A percentile compares a stretch with the other conserved stretches of the same genome.
Conservation (phyloP, 2,113 vertebrate genomes). For the Talpa occidentalis region DNA sequence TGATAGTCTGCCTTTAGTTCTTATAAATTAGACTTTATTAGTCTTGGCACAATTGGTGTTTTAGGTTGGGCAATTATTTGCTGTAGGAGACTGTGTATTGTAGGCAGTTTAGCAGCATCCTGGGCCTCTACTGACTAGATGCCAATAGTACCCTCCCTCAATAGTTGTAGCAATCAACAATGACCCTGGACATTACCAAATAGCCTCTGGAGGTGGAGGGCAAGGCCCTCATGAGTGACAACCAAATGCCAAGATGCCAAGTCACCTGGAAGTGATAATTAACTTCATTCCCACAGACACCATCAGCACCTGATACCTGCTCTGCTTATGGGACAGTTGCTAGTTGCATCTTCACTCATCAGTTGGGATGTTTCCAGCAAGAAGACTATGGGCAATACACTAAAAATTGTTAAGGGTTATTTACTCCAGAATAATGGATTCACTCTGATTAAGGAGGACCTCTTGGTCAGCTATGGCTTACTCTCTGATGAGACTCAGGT, state of each 20-base stretch:
- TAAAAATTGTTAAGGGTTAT: background rate
- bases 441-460: background rate
- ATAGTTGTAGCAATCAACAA: background rate
- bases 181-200: background rate
- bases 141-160: background rate
- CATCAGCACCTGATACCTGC: background rate
- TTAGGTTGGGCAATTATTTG: background rate
- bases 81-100: background rate
- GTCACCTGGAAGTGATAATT: background rate
- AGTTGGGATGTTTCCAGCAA: background rate
- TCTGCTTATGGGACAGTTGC: background rate
- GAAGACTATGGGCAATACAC: background rate
- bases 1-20: constrained; percentile 18
- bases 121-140: background rate
- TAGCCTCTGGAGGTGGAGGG: background rate
- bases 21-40: background rate
- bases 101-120: background rate
- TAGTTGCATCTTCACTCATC: background rate
- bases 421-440: background rate
- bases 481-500: background rate
- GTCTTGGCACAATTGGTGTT: background rate
- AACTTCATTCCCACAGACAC: constrained; percentile 4
- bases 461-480: background rate
- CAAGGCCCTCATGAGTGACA: background rate
- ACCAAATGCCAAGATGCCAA: constrained; percentile 20